Conservation (phyloP, 2,797 vertebrate genomes). For the Sebastolobus altivelis region DNA sequence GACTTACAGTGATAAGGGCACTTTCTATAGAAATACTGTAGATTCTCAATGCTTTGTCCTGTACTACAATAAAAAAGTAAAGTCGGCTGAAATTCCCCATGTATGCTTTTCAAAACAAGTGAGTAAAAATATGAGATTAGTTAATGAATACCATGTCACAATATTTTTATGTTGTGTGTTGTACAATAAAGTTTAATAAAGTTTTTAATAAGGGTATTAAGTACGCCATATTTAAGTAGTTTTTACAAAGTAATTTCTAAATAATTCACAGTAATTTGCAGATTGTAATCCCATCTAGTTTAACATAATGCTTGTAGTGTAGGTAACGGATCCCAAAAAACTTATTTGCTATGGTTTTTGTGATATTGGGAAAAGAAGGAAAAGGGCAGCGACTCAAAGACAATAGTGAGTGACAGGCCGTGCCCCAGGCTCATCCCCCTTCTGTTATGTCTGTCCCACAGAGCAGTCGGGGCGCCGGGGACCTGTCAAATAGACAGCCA, state of each 20-base stretch:
- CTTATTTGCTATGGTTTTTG: slow-evolving; percentile 18
- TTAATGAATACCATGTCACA: neutral
- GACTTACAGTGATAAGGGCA: neutral
- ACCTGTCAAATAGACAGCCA: slow-evolving; percentile 73
- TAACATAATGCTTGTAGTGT: neutral
- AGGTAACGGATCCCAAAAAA: neutral
- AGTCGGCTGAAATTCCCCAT: neutral
- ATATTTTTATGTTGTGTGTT: neutral
- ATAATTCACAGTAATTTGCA: neutral
- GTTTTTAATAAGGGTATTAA: neutral
- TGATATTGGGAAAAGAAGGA: slow-evolving; percentile 33
- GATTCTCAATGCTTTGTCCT: neutral
- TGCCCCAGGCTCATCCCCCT: slow-evolving; percentile 67
- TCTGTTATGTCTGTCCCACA: slow-evolving; percentile 69
- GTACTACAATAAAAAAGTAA: neutral
- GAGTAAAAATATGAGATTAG: neutral
- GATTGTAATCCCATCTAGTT: neutral
- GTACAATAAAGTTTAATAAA: neutral
- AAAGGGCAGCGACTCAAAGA: slow-evolving; percentile 45
- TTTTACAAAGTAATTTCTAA: neutral
- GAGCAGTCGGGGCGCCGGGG: slow-evolving; percentile 53
- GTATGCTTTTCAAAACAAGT: neutral
- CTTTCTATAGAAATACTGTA: neutral
- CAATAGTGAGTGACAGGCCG: slow-evolving; percentile 77
- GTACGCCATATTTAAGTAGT: neutral